A percentile compares a stretch with the other conserved stretches of the same genome.
Conservation (phyloP, 2,797 vertebrate genomes). For the Apodemus agrarius region DNA sequence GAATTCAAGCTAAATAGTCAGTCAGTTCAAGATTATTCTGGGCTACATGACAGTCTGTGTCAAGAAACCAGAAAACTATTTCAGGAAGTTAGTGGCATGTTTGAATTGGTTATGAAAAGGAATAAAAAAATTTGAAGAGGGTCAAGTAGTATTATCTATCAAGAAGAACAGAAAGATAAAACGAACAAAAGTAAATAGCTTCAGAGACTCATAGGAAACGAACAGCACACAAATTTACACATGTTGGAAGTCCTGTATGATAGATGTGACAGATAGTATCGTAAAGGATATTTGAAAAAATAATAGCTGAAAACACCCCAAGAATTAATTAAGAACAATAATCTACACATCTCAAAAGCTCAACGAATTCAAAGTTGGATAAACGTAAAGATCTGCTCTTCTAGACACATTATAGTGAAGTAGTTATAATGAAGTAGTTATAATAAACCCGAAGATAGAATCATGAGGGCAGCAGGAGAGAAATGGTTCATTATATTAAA, state of each 20-base stretch:
- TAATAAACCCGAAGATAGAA: conserved; percentile 41
- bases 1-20: background rate
- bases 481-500: conserved; percentile 38
- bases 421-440: conserved; percentile 20
- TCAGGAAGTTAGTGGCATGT: background rate
- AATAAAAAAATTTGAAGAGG: background rate
- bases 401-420: background rate
- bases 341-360: background rate
- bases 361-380: conserved; percentile 14
- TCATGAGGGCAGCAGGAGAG: background rate
- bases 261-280: background rate
- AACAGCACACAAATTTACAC: background rate
- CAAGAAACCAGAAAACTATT: background rate
- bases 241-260: background rate
- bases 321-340: conserved; percentile 30
- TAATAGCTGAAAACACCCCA: background rate
- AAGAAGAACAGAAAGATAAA: conserved; percentile 30
- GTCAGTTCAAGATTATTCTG: background rate
- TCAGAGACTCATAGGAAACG: conserved; percentile 13
- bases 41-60: background rate
- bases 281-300: conserved; percentile 42
- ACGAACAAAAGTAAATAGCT: conserved; percentile 30
- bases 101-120: background rate
- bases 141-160: background rate
- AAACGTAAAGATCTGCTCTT: background rate